Evolutionary conservation across 2,888 invertebrate genomes (phyloP).

Genomic region (Apocheima hispidaria): DNA sequence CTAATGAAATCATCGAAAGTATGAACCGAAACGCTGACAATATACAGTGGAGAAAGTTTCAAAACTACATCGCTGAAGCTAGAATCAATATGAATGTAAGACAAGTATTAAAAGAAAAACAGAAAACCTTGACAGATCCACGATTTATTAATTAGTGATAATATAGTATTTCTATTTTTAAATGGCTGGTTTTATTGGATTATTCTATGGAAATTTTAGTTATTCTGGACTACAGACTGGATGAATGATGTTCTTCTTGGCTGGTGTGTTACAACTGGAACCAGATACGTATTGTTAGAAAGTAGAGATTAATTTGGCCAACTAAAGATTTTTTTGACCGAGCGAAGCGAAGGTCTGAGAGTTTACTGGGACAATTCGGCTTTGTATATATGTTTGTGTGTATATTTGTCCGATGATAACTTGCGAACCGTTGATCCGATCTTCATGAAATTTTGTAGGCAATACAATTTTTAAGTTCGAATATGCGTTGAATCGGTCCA

Average conservation of each 20-base stretch:
- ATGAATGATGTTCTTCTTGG: slow-evolving; percentile 47
- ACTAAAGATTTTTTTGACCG: neutral
- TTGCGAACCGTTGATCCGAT: too few relatives aligned
- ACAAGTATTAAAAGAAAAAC: slow-evolving; percentile 91
- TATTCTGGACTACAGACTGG: slow-evolving; percentile 22
- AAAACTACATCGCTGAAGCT: slow-evolving; percentile 88
- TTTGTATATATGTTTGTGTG: too few relatives aligned
- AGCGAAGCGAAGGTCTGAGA: too few relatives aligned
- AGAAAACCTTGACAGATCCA: slow-evolving; percentile 69
- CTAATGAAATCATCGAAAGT: slow-evolving; percentile 47
- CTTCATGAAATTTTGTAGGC: too few relatives aligned
- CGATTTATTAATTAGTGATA: slow-evolving; percentile 46
- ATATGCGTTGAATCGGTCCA: too few relatives aligned
- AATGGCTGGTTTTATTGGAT: slow-evolving; percentile 14
- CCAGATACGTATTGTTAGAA: slow-evolving; percentile 14
- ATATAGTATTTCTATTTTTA: slow-evolving; percentile 42
- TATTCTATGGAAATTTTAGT: slow-evolving; percentile 14
- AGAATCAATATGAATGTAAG: slow-evolving; percentile 98
- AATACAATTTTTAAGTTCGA: too few relatives aligned
- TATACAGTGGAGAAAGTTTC: slow-evolving; percentile 83
- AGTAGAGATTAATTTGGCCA: neutral
- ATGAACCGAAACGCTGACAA: slow-evolving; percentile 60
- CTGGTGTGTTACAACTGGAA: slow-evolving; percentile 73
- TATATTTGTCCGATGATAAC: too few relatives aligned
- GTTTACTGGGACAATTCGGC: too few relatives aligned